phyloP scores from a whole-genome alignment of 2,113 vertebrate species.

The Phoenicopterus ruber region DNA sequence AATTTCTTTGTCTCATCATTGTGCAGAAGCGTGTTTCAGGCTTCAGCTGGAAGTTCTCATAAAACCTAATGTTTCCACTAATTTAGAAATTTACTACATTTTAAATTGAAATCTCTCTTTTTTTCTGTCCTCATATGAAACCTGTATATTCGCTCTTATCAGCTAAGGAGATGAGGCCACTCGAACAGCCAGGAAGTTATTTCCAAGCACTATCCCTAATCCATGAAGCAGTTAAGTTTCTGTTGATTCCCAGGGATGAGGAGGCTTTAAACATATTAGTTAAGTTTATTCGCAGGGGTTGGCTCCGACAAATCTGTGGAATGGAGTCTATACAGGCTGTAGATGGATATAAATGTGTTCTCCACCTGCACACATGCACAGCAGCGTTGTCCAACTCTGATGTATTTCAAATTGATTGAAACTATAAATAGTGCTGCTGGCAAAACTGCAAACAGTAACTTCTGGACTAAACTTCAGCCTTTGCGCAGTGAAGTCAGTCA shows the following conservation, averaged over 20 bases:
- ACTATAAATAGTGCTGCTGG: slow-evolving; percentile 62
- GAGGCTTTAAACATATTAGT: slow-evolving; percentile 10
- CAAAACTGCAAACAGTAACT: slow-evolving; percentile 70
- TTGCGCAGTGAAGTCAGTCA: slow-evolving; percentile 35
- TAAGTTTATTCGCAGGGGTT: neutral
- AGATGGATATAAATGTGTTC: slow-evolving; percentile 43
- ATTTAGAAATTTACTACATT: neutral
- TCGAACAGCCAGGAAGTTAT: neutral
- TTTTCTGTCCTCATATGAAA: neutral
- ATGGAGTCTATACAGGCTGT: neutral
- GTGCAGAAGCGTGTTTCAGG: neutral
- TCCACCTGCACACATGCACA: slow-evolving; percentile 63
- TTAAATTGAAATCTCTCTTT: neutral
- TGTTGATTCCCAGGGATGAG: neutral
- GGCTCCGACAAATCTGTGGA: neutral
- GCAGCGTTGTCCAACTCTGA: slow-evolving; percentile 46
- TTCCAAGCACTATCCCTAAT: neutral
- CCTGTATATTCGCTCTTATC: neutral
- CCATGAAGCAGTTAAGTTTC: neutral
- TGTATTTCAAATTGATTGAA: slow-evolving; percentile 60
- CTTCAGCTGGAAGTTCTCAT: neutral
- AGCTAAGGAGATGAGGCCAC: neutral
- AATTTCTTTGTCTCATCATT: neutral
- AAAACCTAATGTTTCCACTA: neutral
- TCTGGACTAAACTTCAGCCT: slow-evolving; percentile 46